Conservation (phyloP, 1,140 invertebrate species). For the Vollenhovia emeryi region DNA sequence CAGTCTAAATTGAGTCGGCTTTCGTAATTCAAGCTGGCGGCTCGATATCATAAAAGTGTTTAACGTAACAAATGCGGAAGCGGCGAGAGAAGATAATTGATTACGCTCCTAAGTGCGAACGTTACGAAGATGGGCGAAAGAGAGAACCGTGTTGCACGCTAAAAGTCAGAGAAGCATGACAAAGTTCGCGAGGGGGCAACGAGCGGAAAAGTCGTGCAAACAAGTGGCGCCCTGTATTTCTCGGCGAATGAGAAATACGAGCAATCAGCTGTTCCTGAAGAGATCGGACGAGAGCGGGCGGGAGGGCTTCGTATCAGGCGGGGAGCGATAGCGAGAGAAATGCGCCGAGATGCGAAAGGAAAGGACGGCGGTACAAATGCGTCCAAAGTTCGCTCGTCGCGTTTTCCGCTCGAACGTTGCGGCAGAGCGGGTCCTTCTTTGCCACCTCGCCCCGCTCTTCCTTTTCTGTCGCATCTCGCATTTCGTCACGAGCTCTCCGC, state of each 20-base stretch:
- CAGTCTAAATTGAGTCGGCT: not conserved
- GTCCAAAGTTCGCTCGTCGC: constrained; percentile 48
- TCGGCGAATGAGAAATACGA: constrained; percentile 9
- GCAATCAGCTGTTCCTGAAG: constrained; percentile 3
- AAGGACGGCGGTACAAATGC: constrained; percentile 58
- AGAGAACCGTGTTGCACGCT: not conserved
- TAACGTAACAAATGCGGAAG: not conserved
- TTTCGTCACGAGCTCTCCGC: constrained; percentile 12
- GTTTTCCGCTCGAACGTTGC: constrained; percentile 19
- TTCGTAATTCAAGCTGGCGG: not conserved
- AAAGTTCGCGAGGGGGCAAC: not conserved
- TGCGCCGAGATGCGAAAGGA: not conserved
- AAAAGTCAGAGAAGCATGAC: not conserved
- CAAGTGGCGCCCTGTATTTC: constrained; percentile 14
- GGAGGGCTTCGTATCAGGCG: not conserved
- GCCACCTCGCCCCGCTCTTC: not conserved
- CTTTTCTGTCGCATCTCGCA: not conserved
- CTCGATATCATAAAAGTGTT: not conserved
- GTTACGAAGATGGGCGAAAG: not conserved
- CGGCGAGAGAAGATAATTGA: not conserved
- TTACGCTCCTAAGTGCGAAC: not conserved
- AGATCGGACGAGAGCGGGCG: not conserved
- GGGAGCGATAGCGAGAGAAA: not conserved
- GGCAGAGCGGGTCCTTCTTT: constrained; percentile 16
- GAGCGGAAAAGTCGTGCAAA: constrained; percentile 46